phyloP scores from a whole-genome alignment of 2,888 invertebrate genomes.

The Branchipolynoe longqiensis region DNA sequence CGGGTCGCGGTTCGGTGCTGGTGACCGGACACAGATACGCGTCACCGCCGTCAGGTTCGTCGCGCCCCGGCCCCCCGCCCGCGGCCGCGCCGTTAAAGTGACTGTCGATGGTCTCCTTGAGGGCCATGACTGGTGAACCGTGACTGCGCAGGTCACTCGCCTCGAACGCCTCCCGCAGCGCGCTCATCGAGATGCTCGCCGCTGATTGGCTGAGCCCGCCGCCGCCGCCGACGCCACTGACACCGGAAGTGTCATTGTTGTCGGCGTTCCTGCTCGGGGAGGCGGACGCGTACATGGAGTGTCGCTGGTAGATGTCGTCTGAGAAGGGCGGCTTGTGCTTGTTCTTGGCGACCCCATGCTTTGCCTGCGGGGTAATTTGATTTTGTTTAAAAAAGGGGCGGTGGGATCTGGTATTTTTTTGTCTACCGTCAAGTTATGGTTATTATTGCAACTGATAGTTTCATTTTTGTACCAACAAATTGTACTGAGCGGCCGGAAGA shows the following conservation, averaged over 20 bases:
- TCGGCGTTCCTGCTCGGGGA: slow-evolving; percentile 52
- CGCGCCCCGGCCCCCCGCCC: not conserved
- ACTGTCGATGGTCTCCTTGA: slow-evolving; percentile 80
- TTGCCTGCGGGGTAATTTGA: no score
- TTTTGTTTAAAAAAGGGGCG: no score
- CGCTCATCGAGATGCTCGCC: slow-evolving; percentile 40
- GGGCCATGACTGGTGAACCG: slow-evolving; percentile 80
- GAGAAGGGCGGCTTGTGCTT: slow-evolving; percentile 70
- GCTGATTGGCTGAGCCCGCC: slow-evolving; percentile 35
- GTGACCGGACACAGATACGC: slow-evolving; percentile 57
- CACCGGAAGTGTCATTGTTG: slow-evolving; percentile 26
- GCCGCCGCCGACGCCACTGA: not conserved
- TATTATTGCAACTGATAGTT: no score
- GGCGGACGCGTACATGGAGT: slow-evolving; percentile 56
- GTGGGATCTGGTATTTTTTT: no score
- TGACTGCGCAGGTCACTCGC: slow-evolving; percentile 43
- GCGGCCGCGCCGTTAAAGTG: slow-evolving; percentile 66
- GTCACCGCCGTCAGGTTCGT: slow-evolving; percentile 58
- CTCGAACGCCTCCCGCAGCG: slow-evolving; percentile 59
- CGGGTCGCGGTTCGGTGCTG: slow-evolving; percentile 36
- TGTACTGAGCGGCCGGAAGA: no score
- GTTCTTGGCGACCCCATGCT: slow-evolving; percentile 74
- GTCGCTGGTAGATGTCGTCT: slow-evolving; percentile 62
- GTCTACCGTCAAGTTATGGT: no score
- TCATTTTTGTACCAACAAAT: no score